phyloP scores from a whole-genome alignment of 2,113 vertebrate genomes.

The Corythoichthys intestinalis region DNA sequence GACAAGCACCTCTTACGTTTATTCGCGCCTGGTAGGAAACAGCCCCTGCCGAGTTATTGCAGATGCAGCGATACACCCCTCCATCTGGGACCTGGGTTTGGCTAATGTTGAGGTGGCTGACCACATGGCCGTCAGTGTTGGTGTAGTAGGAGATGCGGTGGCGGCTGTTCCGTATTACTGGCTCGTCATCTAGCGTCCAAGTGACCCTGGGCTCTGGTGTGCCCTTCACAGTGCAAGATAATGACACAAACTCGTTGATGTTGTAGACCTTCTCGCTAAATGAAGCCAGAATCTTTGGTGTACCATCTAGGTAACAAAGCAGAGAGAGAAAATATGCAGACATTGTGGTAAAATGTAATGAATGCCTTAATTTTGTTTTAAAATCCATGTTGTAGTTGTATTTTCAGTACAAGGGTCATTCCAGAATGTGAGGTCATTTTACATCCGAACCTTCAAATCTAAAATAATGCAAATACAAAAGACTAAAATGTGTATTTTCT shows the following conservation, averaged over 20 bases:
- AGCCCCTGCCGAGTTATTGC: slow-evolving; percentile 98
- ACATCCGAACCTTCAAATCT: too few species aligned
- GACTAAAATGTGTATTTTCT: too few species aligned
- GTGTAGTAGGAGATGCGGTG: slow-evolving; percentile 91
- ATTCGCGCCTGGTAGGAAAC: slow-evolving; percentile 99
- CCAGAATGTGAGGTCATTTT: too few species aligned
- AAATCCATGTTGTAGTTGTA: background rate
- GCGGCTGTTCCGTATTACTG: slow-evolving; percentile 83
- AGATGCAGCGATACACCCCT: slow-evolving; percentile 94
- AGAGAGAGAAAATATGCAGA: background rate
- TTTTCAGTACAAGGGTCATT: background rate
- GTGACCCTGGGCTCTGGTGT: slow-evolving; percentile 88
- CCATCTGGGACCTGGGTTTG: slow-evolving; percentile 92
- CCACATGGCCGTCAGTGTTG: slow-evolving; percentile 85
- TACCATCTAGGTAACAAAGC: slow-evolving; percentile 79
- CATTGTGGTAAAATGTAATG: background rate
- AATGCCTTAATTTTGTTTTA: background rate
- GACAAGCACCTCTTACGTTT: slow-evolving; percentile 99
- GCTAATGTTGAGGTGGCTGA: slow-evolving; percentile 97
- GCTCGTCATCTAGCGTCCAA: slow-evolving; percentile 94
- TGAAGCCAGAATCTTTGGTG: slow-evolving; percentile 94
- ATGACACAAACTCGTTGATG: slow-evolving; percentile 89
- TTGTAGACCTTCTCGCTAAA: slow-evolving; percentile 98
- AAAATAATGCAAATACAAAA: too few species aligned
- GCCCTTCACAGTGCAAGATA: slow-evolving; percentile 93